These are phyloP conservation scores for Sympetrum striolatum DNA, from an alignment of 2,888 invertebrate species.

Conservation along the genomic window DNA sequence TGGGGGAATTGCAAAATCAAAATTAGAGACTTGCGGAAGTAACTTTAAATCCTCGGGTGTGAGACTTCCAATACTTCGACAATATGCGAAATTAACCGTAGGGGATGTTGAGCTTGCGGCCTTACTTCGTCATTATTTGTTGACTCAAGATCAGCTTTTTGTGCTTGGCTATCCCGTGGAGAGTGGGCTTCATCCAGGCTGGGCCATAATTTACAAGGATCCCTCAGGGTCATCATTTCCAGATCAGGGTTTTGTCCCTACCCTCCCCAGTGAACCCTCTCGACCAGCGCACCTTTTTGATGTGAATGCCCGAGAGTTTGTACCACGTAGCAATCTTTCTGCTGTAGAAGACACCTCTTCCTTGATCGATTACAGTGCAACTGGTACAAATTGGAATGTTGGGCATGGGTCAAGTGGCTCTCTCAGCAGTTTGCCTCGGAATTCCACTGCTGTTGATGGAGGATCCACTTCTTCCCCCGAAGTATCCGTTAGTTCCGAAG, in stretches of 20 bases:
- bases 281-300: constrained; percentile 60
- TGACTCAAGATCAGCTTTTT: constrained; percentile 69
- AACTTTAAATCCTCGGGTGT: constrained; percentile 13
- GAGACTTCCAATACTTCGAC: constrained; percentile 57
- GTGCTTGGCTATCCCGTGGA: constrained; percentile 77
- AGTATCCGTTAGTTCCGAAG: constrained; percentile 41
- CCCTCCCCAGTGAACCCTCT: not conserved
- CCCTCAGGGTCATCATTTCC: constrained; percentile 46
- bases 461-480: constrained; percentile 34
- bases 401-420: constrained; percentile 48
- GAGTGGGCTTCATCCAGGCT: constrained; percentile 66
- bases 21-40: constrained; percentile 35
- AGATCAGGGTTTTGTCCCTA: not conserved
- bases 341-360: not conserved
- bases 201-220: constrained; percentile 69
- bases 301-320: constrained; percentile 73
- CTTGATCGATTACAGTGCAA: constrained; percentile 48
- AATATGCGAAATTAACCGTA: constrained; percentile 59
- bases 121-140: constrained; percentile 68
- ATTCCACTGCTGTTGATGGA: not conserved
- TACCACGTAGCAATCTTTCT: constrained; percentile 59
- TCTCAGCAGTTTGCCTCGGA: not conserved
- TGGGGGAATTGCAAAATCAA: constrained; percentile 46
- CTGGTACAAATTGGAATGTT: constrained; percentile 51
- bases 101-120: constrained; percentile 65